These are phyloP conservation scores for human DNA, from an alignment of 2,113 vertebrate genomes.

Conservation along the genomic window GRCh38 chr2:228864501-228865000, in stretches of 20 bases:
- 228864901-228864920: neutral
- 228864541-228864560: neutral
- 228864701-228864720: neutral
- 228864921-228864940: constrained; percentile 10
- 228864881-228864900: neutral
- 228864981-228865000: neutral
- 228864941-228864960: neutral
- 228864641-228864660: neutral
- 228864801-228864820: neutral
- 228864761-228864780: constrained; percentile 50
- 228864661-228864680: neutral
- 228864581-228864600: neutral
- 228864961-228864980: no score
- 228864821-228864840: neutral
- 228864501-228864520: neutral
- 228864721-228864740: neutral
- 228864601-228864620: neutral
- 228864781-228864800: neutral
- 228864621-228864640: neutral
- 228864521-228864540: neutral
- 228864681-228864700: neutral
- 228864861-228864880: constrained; percentile 22
- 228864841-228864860: neutral
- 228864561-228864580: neutral
- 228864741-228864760: neutral